A percentile compares a stretch with the other conserved stretches of the same genome.
Conservation (phyloP, 2,888 invertebrate species). For the Siphonodentalium dalli region DNA sequence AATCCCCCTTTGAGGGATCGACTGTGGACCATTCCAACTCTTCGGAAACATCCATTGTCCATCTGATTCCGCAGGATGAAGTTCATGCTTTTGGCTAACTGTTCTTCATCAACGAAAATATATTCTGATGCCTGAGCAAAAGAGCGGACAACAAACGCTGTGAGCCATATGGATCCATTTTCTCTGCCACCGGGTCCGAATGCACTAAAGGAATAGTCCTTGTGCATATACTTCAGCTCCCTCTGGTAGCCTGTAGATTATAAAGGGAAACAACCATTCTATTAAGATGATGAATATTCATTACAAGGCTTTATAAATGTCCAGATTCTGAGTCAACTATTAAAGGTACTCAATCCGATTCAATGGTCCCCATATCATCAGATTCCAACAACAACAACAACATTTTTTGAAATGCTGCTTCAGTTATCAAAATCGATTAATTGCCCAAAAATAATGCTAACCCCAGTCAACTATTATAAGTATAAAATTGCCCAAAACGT, state of each 20-base stretch:
- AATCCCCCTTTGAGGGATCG: slow-evolving; percentile 58
- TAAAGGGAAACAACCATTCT: background rate
- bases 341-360: background rate
- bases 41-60: slow-evolving; percentile 80
- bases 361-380: background rate
- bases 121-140: slow-evolving; percentile 70
- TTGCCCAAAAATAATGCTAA: too few relatives aligned
- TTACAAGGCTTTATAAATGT: background rate
- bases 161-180: slow-evolving; percentile 68
- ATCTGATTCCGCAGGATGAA: slow-evolving; percentile 69
- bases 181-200: slow-evolving; percentile 50
- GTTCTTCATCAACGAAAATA: slow-evolving; percentile 71
- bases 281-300: background rate
- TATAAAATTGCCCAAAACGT: too few relatives aligned
- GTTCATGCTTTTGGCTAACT: slow-evolving; percentile 38
- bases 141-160: slow-evolving; percentile 79
- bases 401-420: background rate
- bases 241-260: slow-evolving; percentile 83
- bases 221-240: slow-evolving; percentile 81
- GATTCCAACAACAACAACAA: background rate
- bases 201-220: slow-evolving; percentile 61
- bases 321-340: background rate
- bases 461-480: too few relatives aligned
- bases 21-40: too few relatives aligned
- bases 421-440: too few relatives aligned